phyloP scores from a whole-genome alignment of 2,113 vertebrate species.

The Daubentonia madagascariensis region DNA sequence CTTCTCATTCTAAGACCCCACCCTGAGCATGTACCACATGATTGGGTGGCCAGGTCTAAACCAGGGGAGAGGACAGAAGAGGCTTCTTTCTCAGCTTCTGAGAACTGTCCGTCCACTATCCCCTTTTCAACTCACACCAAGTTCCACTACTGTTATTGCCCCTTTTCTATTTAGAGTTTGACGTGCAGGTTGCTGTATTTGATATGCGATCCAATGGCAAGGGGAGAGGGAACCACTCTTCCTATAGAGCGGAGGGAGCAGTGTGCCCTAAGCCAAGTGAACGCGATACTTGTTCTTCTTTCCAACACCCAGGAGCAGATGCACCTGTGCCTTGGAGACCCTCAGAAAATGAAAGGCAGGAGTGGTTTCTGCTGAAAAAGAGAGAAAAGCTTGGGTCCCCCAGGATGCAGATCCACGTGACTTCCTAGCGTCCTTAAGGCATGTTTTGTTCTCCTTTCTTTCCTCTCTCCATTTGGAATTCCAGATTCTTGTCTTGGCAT shows the following conservation, averaged over 20 bases:
- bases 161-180: not conserved
- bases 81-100: not conserved
- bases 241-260: not conserved
- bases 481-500: not conserved
- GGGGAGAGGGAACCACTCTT: not conserved
- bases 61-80: not conserved
- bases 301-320: fast-evolving
- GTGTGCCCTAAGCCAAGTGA: not conserved
- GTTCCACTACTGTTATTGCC: not conserved
- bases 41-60: not conserved
- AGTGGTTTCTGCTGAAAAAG: not conserved
- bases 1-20: not conserved
- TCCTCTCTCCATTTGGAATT: not conserved
- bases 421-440: not conserved
- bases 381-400: not conserved
- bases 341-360: not conserved
- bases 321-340: not conserved
- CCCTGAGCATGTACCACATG: no score
- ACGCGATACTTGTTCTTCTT: not conserved
- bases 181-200: not conserved
- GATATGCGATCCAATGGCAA: not conserved
- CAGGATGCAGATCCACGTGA: not conserved
- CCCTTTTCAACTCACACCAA: not conserved
- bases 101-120: no score
- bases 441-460: not conserved